Evolutionary conservation across 2,113 vertebrate genomes (phyloP).

Genomic region (Cochlearius cochlearius): DNA sequence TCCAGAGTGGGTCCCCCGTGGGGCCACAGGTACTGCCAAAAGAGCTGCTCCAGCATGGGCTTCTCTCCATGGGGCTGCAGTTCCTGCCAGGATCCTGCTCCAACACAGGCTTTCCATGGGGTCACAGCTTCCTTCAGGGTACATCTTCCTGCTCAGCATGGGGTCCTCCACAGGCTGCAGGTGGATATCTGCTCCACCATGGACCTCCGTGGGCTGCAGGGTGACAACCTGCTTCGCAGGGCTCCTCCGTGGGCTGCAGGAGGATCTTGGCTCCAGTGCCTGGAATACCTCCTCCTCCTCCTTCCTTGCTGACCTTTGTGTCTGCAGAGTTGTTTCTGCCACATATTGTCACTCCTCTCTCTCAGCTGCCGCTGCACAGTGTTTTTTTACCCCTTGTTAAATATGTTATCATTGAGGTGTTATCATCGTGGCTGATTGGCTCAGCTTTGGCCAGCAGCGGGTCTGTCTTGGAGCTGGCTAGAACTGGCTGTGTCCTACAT

Average conservation of each 20-base stretch:
- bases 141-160: background rate
- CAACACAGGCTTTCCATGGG: accelerated
- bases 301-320: background rate
- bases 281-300: background rate
- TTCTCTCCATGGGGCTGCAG: background rate
- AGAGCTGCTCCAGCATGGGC: background rate
- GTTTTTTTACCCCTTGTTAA: background rate
- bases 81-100: background rate
- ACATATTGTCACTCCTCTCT: background rate
- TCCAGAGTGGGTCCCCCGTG: background rate
- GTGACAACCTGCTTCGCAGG: background rate
- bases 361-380: background rate
- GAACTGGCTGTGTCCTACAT: background rate
- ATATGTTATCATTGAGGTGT: background rate
- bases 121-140: background rate
- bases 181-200: background rate
- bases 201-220: background rate
- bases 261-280: background rate
- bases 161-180: background rate
- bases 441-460: background rate
- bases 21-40: background rate
- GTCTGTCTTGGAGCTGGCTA: background rate
- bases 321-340: background rate
- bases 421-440: background rate
- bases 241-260: background rate